Evolutionary conservation across 2,797 vertebrate genomes (phyloP).

Genomic region (Tangara arthus): DNA sequence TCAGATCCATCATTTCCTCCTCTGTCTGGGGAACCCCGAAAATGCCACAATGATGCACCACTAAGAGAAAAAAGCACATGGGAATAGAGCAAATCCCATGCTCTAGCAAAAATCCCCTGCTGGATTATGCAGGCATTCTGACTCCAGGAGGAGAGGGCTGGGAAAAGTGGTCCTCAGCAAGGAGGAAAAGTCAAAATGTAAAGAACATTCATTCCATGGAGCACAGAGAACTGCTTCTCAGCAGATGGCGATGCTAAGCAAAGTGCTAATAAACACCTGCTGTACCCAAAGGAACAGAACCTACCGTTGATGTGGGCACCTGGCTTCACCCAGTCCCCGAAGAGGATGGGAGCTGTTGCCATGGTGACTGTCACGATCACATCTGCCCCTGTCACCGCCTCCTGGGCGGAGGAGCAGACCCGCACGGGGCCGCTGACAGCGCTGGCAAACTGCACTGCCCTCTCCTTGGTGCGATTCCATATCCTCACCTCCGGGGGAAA

Average conservation of each 20-base stretch:
- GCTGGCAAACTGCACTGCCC: constrained; percentile 74
- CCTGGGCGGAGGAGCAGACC: constrained; percentile 79
- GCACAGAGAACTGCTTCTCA: not conserved
- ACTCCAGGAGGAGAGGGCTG: not conserved
- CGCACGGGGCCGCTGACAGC: constrained; percentile 73
- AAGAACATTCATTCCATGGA: not conserved
- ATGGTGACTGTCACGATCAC: constrained; percentile 89
- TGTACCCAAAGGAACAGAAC: not conserved
- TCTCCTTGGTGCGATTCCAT: constrained; percentile 82
- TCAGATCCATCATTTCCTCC: too few relatives aligned
- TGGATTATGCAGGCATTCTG: not conserved
- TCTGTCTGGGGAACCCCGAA: too few relatives aligned
- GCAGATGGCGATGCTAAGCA: not conserved
- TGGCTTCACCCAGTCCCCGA: constrained; percentile 90
- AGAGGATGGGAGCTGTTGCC: constrained; percentile 85
- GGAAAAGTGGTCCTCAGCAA: not conserved
- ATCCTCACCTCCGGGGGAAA: constrained; percentile 82
- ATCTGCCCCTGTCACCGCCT: constrained; percentile 88
- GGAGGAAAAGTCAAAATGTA: not conserved
- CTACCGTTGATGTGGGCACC: constrained; percentile 94
- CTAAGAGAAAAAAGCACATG: not conserved
- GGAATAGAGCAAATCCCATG: not conserved
- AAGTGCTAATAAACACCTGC: fast-evolving
- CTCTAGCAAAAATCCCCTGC: not conserved
- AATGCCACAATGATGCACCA: not conserved